Evolutionary conservation across 2,888 invertebrate genomes (phyloP).

Genomic region (Cylloceria caligata): DNA sequence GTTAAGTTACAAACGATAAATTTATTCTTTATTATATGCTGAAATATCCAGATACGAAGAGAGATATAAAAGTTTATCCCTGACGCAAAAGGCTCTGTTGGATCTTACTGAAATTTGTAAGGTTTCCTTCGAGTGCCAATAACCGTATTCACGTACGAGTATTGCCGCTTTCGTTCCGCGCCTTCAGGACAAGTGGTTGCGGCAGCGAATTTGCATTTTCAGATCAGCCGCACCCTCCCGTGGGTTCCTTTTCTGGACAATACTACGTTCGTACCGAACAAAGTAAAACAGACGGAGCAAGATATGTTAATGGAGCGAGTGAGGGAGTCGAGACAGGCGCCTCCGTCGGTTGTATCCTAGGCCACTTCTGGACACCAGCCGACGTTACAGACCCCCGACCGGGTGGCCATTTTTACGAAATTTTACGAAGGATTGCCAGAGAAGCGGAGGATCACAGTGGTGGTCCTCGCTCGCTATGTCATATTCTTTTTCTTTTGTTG

Average conservation of each 20-base stretch:
- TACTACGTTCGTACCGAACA: slow-evolving; percentile 27
- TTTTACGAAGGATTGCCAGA: slow-evolving; percentile 53
- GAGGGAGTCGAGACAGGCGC: slow-evolving; percentile 56
- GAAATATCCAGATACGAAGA: too few species aligned
- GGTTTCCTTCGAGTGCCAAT: neutral
- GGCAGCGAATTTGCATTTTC: slow-evolving; percentile 77
- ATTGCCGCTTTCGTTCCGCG: slow-evolving; percentile 16
- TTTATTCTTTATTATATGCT: too few species aligned
- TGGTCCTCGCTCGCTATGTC: slow-evolving; percentile 41
- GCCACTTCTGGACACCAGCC: slow-evolving; percentile 64
- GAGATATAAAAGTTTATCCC: too few species aligned
- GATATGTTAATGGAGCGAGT: slow-evolving; percentile 21
- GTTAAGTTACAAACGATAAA: too few species aligned
- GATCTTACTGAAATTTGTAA: neutral
- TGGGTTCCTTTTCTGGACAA: slow-evolving; percentile 64
- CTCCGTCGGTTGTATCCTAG: slow-evolving; percentile 40
- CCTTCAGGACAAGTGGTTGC: slow-evolving; percentile 66
- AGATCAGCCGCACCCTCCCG: slow-evolving; percentile 75
- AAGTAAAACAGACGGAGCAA: slow-evolving; percentile 33
- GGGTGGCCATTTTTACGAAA: slow-evolving; percentile 65
- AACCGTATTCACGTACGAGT: neutral
- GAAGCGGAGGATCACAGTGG: slow-evolving; percentile 46
- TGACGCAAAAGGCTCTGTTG: neutral
- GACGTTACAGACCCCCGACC: slow-evolving; percentile 58
- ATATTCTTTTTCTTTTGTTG: slow-evolving; percentile 5